Base-by-base conservation (phyloP, 2,797 vertebrate species). In the Rhinoraja longicauda region DNA sequence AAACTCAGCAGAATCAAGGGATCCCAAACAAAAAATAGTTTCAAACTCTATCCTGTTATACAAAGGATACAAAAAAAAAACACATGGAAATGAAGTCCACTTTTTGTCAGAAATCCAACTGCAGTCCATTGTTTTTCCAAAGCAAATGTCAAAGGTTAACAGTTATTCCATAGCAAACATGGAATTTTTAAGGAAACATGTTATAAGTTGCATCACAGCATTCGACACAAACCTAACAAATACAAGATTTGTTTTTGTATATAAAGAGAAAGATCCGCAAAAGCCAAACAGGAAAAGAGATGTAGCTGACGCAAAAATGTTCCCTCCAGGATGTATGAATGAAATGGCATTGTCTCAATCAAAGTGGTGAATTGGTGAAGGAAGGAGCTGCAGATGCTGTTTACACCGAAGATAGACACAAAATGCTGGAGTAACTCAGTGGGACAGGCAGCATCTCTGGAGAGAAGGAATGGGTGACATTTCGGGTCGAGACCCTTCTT, bases 41-140 rank as follows among this genome's bases (percentile, higher is more conserved):
- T 13, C 36, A 92, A 92, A 75, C 24, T 26, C 70, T 92, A 53
- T 92, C 29, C 45, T n/a, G 39, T 92, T 75, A 26, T 39, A 75
- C 90, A 92, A 75, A 72, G 70, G 70, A 91, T 26, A 29, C 24
- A 10, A 72, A 92, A 75, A 72, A 64, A 92, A 21, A 72, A 26
- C 64, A 92, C 90, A 92, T 92, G 90, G 90, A 92, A 92, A 75
- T 75, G 70, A 92, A n/a, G 39, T 3, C 75, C 24, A 36, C 86
- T 45, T 53, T 91, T 75, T 92, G 90, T 75, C 90, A 92, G 90
- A 92, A 92, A 57, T 92, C 70, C 90, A 92, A 53, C 72, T 72
- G 72, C 90, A 72, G 90, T 19, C 90, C 90, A 92, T 92, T 92
- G 90, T 92, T 92, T 73, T 92, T 53, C 90, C 90, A 92, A 92